Evolutionary conservation across 2,113 vertebrate species (phyloP), one percentile per base, ranked within the genome.

Genomic region (Bufo gargarizans): DNA sequence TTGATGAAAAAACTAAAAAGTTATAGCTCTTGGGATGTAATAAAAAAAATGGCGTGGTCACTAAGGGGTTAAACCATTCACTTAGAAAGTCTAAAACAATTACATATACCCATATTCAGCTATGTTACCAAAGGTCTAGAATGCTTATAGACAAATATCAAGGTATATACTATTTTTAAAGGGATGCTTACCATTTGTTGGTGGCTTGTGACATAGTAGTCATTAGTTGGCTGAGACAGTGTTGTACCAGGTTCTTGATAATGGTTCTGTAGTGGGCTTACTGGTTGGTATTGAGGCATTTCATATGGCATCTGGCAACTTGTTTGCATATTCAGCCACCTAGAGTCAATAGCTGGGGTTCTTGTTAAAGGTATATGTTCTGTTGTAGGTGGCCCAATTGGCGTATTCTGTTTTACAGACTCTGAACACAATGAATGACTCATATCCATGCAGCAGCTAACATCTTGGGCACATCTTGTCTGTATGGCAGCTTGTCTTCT

Each of bases 401-500:
- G 8, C 16, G 78, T 43, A n/a, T 3, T 84, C 6, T 89, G 47
- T 69, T 43, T 65, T 77, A 93, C 90, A 71, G 90, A 86, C 0
- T 71, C 69, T 0, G 84, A 11, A 1, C 1, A 50, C 5, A 3
- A 84, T 0, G 9, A 45, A 8, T 67, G 74, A 0, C 13, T 22
- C 0, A 1, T n/a, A 58, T 67, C n/a, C 84, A 84, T 86, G 43
- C 86, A 89, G 91, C 59, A 63, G 5, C 89, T 90, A 63, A 90
- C 76, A 19, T 76, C 61, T 3, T 49, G n/a, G 0, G 81, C 61
- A 49, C 86, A 89, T 53, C 53, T 55, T 82, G 49, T 89, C 69
- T 91, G 90, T 20, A 86, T 77, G 43, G 12, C 20, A 4, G 82
- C 1, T 63, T 85, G 61, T 81, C 86, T 90, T 88, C 88, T 91